These are phyloP conservation scores for Caenorhabditis elegans DNA, from an alignment of 1,140 invertebrate species.

Conservation along the genomic window WBcel235 BX284602.5:7987501-7988000, in stretches of 20 bases:
- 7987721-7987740: conserved; percentile 37
- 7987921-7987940: neutral
- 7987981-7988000: conserved; percentile 1
- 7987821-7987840: conserved; percentile 35
- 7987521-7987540: neutral
- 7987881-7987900: neutral
- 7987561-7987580: neutral
- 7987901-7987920: conserved; percentile 1
- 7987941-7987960: conserved; percentile 20
- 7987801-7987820: conserved; percentile 32
- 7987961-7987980: neutral
- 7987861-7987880: neutral
- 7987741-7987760: neutral
- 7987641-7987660: neutral
- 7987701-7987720: neutral
- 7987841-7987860: conserved; percentile 21
- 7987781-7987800: conserved; percentile 43
- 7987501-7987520: conserved; percentile 4
- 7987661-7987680: conserved; percentile 14
- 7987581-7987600: conserved; percentile 36
- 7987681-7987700: conserved; percentile 33
- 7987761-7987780: neutral
- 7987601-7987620: conserved; percentile 5
- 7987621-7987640: neutral
- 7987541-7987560: neutral